Base-by-base conservation (phyloP, 2,797 vertebrate genomes). In the Oophaga sylvatica region DNA sequence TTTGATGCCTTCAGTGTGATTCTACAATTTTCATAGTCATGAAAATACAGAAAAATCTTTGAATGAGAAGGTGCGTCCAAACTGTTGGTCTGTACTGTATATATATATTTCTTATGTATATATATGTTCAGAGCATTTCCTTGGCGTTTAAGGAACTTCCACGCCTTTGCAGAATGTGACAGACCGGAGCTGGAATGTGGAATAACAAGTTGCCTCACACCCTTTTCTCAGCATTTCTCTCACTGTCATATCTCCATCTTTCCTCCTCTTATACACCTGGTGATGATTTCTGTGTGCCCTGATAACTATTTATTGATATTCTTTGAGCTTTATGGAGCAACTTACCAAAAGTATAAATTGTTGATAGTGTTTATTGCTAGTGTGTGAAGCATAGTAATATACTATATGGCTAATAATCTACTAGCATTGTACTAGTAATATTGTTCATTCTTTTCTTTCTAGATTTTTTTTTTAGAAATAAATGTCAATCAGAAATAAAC, bases 161-260 rank as follows among this genome's bases (percentile, higher is more conserved):
- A 80, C 87, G 53, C 87, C 87, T 80, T 41, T 71, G 17, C 56
- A 67, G 81, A 2, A 26, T 59, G 67, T 80, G 76, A 88, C 68
- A 4, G 62, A 56, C 48, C 41, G 31, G 26, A 68, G 26, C 16
- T 80, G 87, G 87, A 88, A 88, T 88, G 87, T 80, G 17, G 87
- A 63, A 68, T 20, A 84, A 80, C 87, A 22, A 65, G 81, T 45
- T 56, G 29, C 31, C 77, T 29, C 82, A 80, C 87, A 88, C 81
- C 81, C 77, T 53, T 71, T 82, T 87, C 71, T 79, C 31, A 17
- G 70, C 59, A 81, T 57, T 65, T 35, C 41, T 41, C 77, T 17
- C 22, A 53, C 71, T 84, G 70, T 79, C 84, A 80, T 22, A 63
- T 76, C 73, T 78, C 76, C 60, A 79, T 85, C 80, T 67, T 56